A percentile compares a stretch with the other conserved stretches of the same genome.
These are phyloP conservation scores for Patella pellucida DNA, from an alignment of 2,888 invertebrate genomes.

Conservation along the genomic window DNA sequence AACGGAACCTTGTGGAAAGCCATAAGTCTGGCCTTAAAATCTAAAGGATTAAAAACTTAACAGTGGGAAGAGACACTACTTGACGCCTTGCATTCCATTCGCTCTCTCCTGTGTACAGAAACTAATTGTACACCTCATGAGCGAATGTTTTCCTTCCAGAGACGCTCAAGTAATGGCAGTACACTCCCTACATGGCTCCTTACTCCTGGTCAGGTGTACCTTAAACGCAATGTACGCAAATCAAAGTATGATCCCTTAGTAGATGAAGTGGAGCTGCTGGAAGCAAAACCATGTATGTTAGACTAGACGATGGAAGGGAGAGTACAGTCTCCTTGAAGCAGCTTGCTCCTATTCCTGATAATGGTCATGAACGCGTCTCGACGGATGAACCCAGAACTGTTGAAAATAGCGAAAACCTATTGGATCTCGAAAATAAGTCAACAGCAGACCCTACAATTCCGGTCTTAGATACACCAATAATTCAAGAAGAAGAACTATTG, in stretches of 20 bases:
- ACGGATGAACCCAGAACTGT: no score
- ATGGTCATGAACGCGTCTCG: neutral
- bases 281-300: conserved; percentile 30
- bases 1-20: conserved; percentile 42
- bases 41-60: no score
- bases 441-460: no score
- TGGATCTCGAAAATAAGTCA: no score
- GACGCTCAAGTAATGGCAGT: conserved; percentile 13
- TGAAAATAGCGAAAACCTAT: no score
- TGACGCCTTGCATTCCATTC: conserved; percentile 33
- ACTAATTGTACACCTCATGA: conserved; percentile 30
- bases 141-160: conserved; percentile 18
- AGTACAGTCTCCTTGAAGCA: conserved; percentile 28
- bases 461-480: no score
- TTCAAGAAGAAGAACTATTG: no score
- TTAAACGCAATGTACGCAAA: conserved; percentile 28
- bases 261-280: conserved; percentile 29
- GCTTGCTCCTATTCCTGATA: conserved; percentile 22
- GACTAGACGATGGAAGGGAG: conserved; percentile 26
- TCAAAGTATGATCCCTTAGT: conserved; percentile 28
- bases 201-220: conserved; percentile 26
- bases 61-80: conserved; percentile 31
- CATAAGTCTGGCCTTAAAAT: conserved; percentile 24
- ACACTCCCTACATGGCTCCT: conserved; percentile 26
- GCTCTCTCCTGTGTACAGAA: conserved; percentile 26